These are phyloP conservation scores for Anarsia innoxiella DNA, from an alignment of 2,888 invertebrate species.

Conservation along the genomic window DNA sequence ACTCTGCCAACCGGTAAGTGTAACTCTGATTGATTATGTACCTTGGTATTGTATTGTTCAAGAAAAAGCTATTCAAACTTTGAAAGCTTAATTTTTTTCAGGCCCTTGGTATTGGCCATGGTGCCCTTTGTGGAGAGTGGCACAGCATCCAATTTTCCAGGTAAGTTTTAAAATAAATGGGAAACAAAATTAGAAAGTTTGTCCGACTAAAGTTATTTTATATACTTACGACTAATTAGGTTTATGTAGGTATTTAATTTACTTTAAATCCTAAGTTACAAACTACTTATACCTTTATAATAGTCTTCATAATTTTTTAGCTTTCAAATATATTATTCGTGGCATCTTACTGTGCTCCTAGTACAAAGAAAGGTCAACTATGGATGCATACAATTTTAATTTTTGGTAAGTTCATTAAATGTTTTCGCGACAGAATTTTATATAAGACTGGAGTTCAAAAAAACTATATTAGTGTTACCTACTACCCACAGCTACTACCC, in stretches of 20 bases:
- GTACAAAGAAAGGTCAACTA: conserved; percentile 84
- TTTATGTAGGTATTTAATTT: not conserved
- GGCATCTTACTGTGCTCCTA: conserved; percentile 86
- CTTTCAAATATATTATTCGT: conserved; percentile 86
- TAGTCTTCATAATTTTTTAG: too few relatives aligned
- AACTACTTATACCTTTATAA: too few relatives aligned
- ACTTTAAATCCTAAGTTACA: not conserved
- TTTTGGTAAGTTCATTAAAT: conserved; percentile 78
- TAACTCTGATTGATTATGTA: not conserved
- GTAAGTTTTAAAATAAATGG: conserved; percentile 26
- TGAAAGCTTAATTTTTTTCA: conserved; percentile 19
- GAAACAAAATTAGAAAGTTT: too few relatives aligned
- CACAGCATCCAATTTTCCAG: conserved; percentile 81
- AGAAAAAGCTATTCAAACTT: not conserved
- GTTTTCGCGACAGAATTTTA: too few relatives aligned
- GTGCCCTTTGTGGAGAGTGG: conserved; percentile 83
- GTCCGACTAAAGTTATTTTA: too few relatives aligned
- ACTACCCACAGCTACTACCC: too few relatives aligned
- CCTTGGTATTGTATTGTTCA: not conserved
- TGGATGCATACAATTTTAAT: conserved; percentile 89
- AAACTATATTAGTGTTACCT: too few relatives aligned
- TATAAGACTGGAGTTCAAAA: not conserved
- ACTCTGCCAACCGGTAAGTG: conserved; percentile 62
- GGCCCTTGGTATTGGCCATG: conserved; percentile 80
- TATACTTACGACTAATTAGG: not conserved